phyloP scores from a whole-genome alignment of 2,888 invertebrate species.

The Hirtodrosophila duncani region DNA sequence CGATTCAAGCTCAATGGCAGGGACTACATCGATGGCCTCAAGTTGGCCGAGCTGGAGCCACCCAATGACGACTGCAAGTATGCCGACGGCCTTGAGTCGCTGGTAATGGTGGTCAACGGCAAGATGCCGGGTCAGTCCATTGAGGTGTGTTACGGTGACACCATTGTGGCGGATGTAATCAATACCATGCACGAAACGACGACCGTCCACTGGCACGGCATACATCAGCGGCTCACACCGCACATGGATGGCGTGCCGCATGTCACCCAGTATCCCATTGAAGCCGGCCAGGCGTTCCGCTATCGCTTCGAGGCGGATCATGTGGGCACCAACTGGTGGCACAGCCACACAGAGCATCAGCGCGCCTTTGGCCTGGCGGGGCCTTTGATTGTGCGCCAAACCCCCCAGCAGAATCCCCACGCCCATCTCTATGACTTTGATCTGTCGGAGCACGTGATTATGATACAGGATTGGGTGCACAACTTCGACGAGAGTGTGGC shows the following conservation, averaged over 20 bases:
- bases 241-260: slow-evolving; percentile 76
- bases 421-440: slow-evolving; percentile 71
- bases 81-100: slow-evolving; percentile 65
- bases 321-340: slow-evolving; percentile 75
- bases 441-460: slow-evolving; percentile 64
- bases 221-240: slow-evolving; percentile 69
- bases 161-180: slow-evolving; percentile 72
- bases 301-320: slow-evolving; percentile 73
- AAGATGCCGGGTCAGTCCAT: slow-evolving; percentile 66
- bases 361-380: slow-evolving; percentile 73
- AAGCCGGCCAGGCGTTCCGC: slow-evolving; percentile 73
- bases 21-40: slow-evolving; percentile 59
- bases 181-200: slow-evolving; percentile 73
- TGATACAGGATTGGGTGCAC: slow-evolving; percentile 74
- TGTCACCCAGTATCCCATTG: slow-evolving; percentile 75
- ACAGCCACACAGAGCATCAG: slow-evolving; percentile 73
- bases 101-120: slow-evolving; percentile 72
- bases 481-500: slow-evolving; percentile 62
- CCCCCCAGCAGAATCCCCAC: slow-evolving; percentile 58
- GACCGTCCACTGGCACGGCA: slow-evolving; percentile 75
- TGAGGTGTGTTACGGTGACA: slow-evolving; percentile 74
- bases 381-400: slow-evolving; percentile 61
- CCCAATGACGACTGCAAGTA: slow-evolving; percentile 67
- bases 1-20: slow-evolving; percentile 55
- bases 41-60: slow-evolving; percentile 22